phyloP scores from a whole-genome alignment of 2,113 vertebrate species.

The Miniopterus natalensis region DNA sequence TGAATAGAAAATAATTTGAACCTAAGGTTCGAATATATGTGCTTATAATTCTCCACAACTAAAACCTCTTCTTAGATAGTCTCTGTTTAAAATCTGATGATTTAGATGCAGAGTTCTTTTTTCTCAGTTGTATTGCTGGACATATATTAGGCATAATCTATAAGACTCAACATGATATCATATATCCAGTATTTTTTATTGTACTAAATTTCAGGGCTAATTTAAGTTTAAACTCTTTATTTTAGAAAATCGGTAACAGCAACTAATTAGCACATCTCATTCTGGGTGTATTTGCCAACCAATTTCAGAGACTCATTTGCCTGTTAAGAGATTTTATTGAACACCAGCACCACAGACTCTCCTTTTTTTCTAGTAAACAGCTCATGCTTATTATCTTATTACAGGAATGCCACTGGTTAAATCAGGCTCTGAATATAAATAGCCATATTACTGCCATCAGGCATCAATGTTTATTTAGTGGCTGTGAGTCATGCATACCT shows the following conservation, averaged over 20 bases:
- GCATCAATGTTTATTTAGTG: slow-evolving; percentile 92
- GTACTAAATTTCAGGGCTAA: slow-evolving; percentile 83
- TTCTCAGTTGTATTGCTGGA: slow-evolving; percentile 68
- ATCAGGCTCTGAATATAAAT: slow-evolving; percentile 93
- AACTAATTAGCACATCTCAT: slow-evolving; percentile 89
- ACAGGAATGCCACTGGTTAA: slow-evolving; percentile 92
- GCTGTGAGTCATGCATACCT: slow-evolving; percentile 88
- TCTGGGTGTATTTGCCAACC: slow-evolving; percentile 85
- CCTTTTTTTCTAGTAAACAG: slow-evolving; percentile 87
- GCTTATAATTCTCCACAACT: slow-evolving; percentile 56
- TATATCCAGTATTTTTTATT: slow-evolving; percentile 78
- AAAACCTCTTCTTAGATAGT: slow-evolving; percentile 46
- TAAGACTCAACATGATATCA: slow-evolving; percentile 67
- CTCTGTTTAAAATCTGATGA: slow-evolving; percentile 63
- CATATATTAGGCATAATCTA: slow-evolving; percentile 68
- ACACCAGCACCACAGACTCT: slow-evolving; percentile 86
- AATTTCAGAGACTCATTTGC: slow-evolving; percentile 88
- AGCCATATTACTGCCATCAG: slow-evolving; percentile 92
- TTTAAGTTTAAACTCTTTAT: slow-evolving; percentile 88
- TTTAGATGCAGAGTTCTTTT: slow-evolving; percentile 60
- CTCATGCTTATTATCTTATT: slow-evolving; percentile 92
- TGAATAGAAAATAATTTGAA: slow-evolving; percentile 53
- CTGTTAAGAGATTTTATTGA: slow-evolving; percentile 88
- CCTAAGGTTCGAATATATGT: slow-evolving; percentile 28
- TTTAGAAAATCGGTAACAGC: slow-evolving; percentile 86